Percentiles rank a stretch among this genome's conserved stretches.
Conservation (phyloP, 1,140 invertebrate species). For the Microplitis mediator region DNA sequence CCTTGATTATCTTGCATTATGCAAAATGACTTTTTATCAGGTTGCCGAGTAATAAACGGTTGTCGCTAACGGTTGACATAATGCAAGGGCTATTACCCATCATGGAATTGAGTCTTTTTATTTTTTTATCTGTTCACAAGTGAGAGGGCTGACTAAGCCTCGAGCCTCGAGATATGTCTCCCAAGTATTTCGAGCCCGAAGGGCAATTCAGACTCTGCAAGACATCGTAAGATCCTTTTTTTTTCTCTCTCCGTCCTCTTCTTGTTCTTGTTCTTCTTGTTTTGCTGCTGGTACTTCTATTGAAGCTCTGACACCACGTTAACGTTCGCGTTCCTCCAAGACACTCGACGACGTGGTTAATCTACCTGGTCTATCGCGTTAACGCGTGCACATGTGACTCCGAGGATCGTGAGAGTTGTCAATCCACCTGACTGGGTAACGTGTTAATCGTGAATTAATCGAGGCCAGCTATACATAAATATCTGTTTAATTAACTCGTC, state of each 20-base stretch:
- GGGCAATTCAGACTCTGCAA: neutral
- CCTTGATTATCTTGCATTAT: constrained; percentile 60
- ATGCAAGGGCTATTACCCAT: constrained; percentile 54
- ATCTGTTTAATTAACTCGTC: neutral
- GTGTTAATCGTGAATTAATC: constrained; percentile 15
- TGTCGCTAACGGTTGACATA: constrained; percentile 60
- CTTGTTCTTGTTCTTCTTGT: neutral
- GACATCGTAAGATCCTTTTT: neutral
- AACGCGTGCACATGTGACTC: neutral
- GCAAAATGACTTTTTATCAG: constrained; percentile 58
- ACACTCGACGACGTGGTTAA: constrained; percentile 23
- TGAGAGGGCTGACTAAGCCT: constrained; percentile 3
- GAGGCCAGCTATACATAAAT: neutral
- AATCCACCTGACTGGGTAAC: constrained; percentile 7
- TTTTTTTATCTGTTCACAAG: constrained; percentile 34
- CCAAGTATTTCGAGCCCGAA: too few species aligned
- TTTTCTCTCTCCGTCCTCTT: too few species aligned
- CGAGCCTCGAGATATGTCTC: neutral
- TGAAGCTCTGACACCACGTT: neutral
- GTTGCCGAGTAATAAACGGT: constrained; percentile 56
- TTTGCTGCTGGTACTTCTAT: neutral
- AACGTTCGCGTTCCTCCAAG: neutral
- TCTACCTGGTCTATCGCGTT: constrained; percentile 12
- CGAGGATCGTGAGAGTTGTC: constrained; percentile 9
- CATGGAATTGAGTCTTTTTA: constrained; percentile 50